These are phyloP conservation scores for Unio pictorum DNA, from an alignment of 2,888 invertebrate genomes.

Conservation along the genomic window DNA sequence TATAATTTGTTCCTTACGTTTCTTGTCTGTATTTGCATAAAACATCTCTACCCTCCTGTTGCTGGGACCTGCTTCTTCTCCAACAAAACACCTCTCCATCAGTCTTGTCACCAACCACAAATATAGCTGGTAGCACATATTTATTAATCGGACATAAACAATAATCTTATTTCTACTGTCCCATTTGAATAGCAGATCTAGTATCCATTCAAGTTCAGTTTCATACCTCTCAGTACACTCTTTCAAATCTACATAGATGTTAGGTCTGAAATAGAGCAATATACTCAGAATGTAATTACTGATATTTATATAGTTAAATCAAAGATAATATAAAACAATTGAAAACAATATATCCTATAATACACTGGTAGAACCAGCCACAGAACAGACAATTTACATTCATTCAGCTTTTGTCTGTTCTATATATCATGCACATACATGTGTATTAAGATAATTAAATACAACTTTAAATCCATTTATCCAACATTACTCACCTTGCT, in stretches of 20 bases:
- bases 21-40: constrained; percentile 17
- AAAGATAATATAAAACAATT: too few relatives aligned
- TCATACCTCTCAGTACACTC: constrained; percentile 11
- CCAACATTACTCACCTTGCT: too few relatives aligned
- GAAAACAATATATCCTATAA: too few relatives aligned
- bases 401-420: too few relatives aligned
- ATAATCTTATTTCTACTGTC: constrained; percentile 7
- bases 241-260: constrained; percentile 9
- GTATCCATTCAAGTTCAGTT: constrained; percentile 11
- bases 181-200: constrained; percentile 1
- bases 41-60: constrained; percentile 23
- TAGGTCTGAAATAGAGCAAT: constrained; percentile 10
- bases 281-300: not conserved
- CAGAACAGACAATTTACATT: too few relatives aligned
- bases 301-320: too few relatives aligned
- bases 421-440: too few relatives aligned
- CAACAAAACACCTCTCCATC: constrained; percentile 3
- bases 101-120: constrained; percentile 11
- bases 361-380: too few relatives aligned
- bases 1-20: constrained; percentile 16
- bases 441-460: too few relatives aligned
- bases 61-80: too few relatives aligned
- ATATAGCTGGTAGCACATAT: constrained; percentile 14
- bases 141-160: constrained; percentile 17
- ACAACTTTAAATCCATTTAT: too few relatives aligned